Conservation (phyloP, 2,888 invertebrate genomes). For the Blera fallax region DNA sequence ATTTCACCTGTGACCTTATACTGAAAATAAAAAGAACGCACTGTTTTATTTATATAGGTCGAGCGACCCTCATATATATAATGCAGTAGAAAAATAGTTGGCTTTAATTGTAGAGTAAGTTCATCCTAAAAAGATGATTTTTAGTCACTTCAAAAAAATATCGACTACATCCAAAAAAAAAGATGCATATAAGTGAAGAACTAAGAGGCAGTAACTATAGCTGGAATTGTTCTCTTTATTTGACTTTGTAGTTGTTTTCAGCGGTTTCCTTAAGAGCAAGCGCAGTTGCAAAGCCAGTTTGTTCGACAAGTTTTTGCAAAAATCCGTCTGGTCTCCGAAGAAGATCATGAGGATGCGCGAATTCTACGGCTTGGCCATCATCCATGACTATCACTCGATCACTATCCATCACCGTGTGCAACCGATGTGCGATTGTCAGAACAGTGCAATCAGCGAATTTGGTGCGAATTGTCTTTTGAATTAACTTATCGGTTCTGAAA, state of each 20-base stretch:
- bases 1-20: too few species aligned
- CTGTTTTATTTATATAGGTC: too few species aligned
- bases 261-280: slow-evolving; percentile 84
- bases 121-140: too few species aligned
- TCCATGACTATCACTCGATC: slow-evolving; percentile 94
- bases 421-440: slow-evolving; percentile 93
- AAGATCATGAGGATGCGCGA: slow-evolving; percentile 88
- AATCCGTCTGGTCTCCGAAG: slow-evolving; percentile 84
- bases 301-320: slow-evolving; percentile 86
- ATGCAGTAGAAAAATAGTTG: slow-evolving; percentile 57
- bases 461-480: slow-evolving; percentile 91
- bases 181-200: too few species aligned
- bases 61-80: neutral
- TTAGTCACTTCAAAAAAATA: too few species aligned
- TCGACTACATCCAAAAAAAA: too few species aligned
- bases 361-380: slow-evolving; percentile 87
- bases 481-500: slow-evolving; percentile 89
- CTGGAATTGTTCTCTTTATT: slow-evolving; percentile 32
- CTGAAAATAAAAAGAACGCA: too few species aligned
- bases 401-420: slow-evolving; percentile 95
- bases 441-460: slow-evolving; percentile 93
- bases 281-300: slow-evolving; percentile 86
- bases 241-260: slow-evolving; percentile 81
- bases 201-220: neutral
- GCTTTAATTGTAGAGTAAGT: too few species aligned